Evolutionary conservation across 2,888 invertebrate species (phyloP).

Genomic region (Lamellibrachia columna): DNA sequence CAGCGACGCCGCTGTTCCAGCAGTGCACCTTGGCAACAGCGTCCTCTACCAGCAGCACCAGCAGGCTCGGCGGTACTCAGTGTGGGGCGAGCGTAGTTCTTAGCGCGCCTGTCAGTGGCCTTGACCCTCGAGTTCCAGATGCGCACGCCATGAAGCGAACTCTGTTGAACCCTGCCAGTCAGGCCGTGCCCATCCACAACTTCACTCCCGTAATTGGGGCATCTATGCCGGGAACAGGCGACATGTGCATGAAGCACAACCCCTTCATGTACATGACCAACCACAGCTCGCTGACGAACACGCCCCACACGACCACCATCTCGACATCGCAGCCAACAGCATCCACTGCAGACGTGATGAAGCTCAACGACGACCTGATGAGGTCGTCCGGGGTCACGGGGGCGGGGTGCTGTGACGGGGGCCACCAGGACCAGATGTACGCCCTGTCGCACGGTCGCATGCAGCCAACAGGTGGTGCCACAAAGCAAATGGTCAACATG

Average conservation of each 20-base stretch:
- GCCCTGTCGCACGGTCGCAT: not conserved
- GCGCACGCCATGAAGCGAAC: conserved; percentile 18
- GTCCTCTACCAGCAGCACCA: conserved; percentile 20
- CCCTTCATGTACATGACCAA: conserved; percentile 30
- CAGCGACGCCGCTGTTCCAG: conserved; percentile 7
- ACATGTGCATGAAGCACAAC: conserved; percentile 38
- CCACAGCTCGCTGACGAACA: conserved; percentile 13
- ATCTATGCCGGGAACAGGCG: conserved; percentile 13
- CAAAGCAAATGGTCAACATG: conserved; percentile 1
- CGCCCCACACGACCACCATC: conserved; percentile 29
- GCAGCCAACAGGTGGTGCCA: not conserved
- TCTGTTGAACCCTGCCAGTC: conserved; percentile 10
- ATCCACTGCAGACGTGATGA: conserved; percentile 24
- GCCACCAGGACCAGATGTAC: not conserved
- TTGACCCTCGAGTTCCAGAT: conserved; percentile 41
- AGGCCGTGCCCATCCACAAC: conserved; percentile 80
- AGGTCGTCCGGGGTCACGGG: conserved; percentile 27
- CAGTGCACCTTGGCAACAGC: conserved; percentile 18
- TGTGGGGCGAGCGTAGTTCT: not conserved
- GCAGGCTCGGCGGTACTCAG: not conserved
- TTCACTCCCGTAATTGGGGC: conserved; percentile 29
- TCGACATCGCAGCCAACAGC: conserved; percentile 18
- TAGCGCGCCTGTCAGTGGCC: conserved; percentile 4
- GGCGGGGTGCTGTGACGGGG: not conserved
- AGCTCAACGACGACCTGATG: conserved; percentile 32